phyloP scores from a whole-genome alignment of 1,140 invertebrate species.

The Alviniconcha marisindica region DNA sequence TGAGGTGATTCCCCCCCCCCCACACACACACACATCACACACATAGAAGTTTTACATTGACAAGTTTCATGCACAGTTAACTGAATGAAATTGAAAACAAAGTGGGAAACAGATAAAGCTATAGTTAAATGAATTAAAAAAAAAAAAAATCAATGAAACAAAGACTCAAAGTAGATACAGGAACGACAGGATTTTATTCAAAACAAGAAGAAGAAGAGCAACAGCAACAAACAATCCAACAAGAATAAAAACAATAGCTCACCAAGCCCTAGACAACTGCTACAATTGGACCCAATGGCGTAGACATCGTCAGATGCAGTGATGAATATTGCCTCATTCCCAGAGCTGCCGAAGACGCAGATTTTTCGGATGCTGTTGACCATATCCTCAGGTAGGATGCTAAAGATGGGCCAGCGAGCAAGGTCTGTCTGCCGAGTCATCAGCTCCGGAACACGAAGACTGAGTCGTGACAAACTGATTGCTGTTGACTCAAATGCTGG shows the following conservation, averaged over 20 bases:
- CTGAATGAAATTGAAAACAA: no score
- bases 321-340: constrained; percentile 82
- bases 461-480: neutral
- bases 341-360: constrained; percentile 82
- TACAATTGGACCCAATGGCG: constrained; percentile 81
- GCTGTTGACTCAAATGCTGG: neutral
- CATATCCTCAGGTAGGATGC: constrained; percentile 79
- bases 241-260: no score
- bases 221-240: neutral
- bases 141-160: no score
- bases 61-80: no score
- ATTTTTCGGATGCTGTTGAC: constrained; percentile 78
- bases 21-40: no score
- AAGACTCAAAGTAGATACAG: no score
- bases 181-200: no score
- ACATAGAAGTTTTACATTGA: no score
- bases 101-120: no score
- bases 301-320: constrained; percentile 82
- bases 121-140: no score
- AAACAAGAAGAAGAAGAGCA: neutral
- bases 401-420: constrained; percentile 82
- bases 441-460: neutral
- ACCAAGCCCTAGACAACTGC: constrained; percentile 81
- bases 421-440: constrained; percentile 68
- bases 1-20: no score